These are phyloP conservation scores for Petrocephalus microphthalmus DNA, from an alignment of 2,113 vertebrate species.

Conservation along the genomic window DNA sequence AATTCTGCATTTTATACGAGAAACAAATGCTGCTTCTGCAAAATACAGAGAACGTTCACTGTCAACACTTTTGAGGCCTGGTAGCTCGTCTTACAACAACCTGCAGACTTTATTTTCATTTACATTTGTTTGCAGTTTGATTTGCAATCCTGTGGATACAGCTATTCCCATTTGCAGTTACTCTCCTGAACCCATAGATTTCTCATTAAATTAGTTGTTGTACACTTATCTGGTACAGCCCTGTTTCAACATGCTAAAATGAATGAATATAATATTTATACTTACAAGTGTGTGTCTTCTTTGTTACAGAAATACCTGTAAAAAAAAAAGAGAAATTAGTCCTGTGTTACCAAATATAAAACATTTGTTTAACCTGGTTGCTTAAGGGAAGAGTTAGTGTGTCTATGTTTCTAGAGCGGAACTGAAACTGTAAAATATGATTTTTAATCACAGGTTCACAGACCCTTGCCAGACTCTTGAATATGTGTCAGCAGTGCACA, in stretches of 20 bases:
- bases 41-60: background rate
- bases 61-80: background rate
- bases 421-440: slow-evolving; percentile 1
- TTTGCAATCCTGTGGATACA: background rate
- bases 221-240: background rate
- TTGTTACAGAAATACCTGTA: slow-evolving; percentile 73
- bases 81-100: background rate
- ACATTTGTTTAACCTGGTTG: background rate
- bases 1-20: slow-evolving; percentile 4
- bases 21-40: background rate
- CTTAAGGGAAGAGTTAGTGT: slow-evolving; percentile 1
- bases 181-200: background rate
- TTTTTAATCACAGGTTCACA: background rate
- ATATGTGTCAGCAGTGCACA: background rate
- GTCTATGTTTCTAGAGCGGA: background rate
- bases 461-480: background rate
- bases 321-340: slow-evolving; percentile 27
- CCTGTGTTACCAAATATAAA: background rate
- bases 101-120: background rate
- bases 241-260: background rate
- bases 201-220: background rate
- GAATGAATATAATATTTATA: background rate
- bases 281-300: slow-evolving; percentile 91
- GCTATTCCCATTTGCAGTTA: background rate
- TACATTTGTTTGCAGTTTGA: background rate